Evolutionary conservation across 2,888 invertebrate species (phyloP).

Genomic region (Panzeria rudis): DNA sequence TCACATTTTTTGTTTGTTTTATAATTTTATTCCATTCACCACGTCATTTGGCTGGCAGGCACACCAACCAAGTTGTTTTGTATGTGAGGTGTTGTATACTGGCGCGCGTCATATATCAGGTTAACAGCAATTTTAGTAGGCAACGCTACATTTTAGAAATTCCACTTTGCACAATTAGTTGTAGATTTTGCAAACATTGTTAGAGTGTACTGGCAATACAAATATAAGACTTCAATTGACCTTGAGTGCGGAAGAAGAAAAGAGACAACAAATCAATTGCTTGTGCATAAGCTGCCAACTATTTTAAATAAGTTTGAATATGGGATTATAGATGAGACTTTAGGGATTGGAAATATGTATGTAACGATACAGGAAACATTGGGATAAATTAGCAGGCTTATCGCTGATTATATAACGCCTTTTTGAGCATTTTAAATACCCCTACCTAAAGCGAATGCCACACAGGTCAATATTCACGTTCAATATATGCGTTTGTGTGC

Average conservation of each 20-base stretch:
- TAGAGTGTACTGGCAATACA: constrained; percentile 28
- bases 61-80: constrained; percentile 43
- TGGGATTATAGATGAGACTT: neutral
- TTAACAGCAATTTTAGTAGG: constrained; percentile 77
- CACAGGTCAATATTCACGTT: no score
- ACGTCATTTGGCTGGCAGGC: neutral
- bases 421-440: no score
- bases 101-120: constrained; percentile 83
- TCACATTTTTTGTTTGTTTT: no score
- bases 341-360: neutral
- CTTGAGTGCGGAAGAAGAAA: neutral
- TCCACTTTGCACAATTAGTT: constrained; percentile 65
- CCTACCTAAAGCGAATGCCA: no score
- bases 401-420: no score
- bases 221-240: neutral
- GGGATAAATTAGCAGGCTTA: no score
- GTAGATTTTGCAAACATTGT: constrained; percentile 58
- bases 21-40: no score
- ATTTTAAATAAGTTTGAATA: neutral
- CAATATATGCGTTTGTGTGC: no score
- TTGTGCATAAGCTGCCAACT: neutral
- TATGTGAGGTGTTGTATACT: constrained; percentile 79
- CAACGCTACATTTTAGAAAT: constrained; percentile 72
- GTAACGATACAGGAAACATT: no score
- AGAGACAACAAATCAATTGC: neutral